phyloP scores from a whole-genome alignment of 2,113 vertebrate species.

The Steatornis caripensis region DNA sequence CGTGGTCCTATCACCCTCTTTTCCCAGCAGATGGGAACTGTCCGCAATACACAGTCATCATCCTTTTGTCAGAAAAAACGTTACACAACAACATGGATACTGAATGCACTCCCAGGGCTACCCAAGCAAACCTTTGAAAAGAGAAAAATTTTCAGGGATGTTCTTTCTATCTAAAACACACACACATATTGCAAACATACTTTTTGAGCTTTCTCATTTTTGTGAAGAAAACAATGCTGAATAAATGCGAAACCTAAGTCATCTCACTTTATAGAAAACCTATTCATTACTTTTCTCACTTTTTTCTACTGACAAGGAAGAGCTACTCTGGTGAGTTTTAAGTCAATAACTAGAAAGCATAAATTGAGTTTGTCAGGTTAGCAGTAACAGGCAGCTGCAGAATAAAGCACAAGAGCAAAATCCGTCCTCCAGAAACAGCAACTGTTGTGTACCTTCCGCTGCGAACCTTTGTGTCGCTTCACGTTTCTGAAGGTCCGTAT shows the following conservation, averaged over 20 bases:
- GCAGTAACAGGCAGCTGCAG: conserved; percentile 20
- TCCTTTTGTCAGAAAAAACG: not conserved
- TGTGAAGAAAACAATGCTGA: not conserved
- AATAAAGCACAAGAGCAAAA: not conserved
- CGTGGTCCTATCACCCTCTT: not conserved
- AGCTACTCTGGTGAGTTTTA: not conserved
- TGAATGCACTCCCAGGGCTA: not conserved
- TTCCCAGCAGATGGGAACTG: conserved; percentile 11
- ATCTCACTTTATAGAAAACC: not conserved
- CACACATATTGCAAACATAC: not conserved
- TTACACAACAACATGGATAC: not conserved
- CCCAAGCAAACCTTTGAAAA: not conserved
- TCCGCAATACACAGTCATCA: not conserved
- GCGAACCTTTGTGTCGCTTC: not conserved
- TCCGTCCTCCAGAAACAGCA: not conserved
- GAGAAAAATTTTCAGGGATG: not conserved
- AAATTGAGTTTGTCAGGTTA: conserved; percentile 49
- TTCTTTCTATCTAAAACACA: not conserved
- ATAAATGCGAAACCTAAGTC: not conserved
- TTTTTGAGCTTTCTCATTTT: not conserved
- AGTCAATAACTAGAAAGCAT: not conserved
- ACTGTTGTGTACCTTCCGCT: not conserved
- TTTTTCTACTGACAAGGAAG: not conserved
- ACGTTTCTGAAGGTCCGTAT: not conserved
- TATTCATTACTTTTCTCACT: not conserved